A percentile compares a stretch with the other conserved stretches of the same genome.
Conservation (phyloP, 2,113 vertebrate species). For the Tenrec ecaudatus region DNA sequence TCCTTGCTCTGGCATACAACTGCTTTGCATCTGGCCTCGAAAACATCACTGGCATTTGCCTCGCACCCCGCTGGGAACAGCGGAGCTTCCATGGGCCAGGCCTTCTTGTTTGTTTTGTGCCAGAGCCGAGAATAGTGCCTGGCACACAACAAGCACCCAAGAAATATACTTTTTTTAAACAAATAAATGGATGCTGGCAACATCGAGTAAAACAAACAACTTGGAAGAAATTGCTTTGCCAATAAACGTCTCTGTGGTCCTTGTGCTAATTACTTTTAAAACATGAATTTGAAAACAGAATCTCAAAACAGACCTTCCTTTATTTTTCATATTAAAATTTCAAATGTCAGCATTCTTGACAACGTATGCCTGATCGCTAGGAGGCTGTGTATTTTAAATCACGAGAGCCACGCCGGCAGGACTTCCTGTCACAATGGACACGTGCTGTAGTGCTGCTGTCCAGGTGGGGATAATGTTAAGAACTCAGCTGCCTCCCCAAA, state of each 20-base stretch:
- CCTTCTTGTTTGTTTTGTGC: slow-evolving; percentile 35
- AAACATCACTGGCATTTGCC: slow-evolving; percentile 42
- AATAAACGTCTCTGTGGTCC: neutral
- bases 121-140: neutral
- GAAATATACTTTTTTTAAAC: slow-evolving; percentile 40
- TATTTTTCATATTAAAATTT: neutral
- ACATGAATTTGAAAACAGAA: slow-evolving; percentile 29
- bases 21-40: neutral
- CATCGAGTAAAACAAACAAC: neutral
- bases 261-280: slow-evolving; percentile 48
- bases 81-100: neutral
- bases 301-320: slow-evolving; percentile 32
- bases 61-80: neutral
- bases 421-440: neutral
- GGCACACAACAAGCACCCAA: slow-evolving; percentile 1
- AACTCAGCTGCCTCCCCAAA: neutral
- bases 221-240: slow-evolving; percentile 36
- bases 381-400: neutral
- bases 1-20: neutral
- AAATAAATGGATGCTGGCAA: slow-evolving; percentile 12
- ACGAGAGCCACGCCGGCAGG: neutral
- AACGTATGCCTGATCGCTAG: slow-evolving; percentile 4
- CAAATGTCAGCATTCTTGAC: slow-evolving; percentile 7
- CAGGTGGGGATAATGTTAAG: neutral
- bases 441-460: neutral